Evolutionary conservation across 2,797 vertebrate genomes (phyloP).

Genomic region (Pipistrellus pipistrellus): DNA sequence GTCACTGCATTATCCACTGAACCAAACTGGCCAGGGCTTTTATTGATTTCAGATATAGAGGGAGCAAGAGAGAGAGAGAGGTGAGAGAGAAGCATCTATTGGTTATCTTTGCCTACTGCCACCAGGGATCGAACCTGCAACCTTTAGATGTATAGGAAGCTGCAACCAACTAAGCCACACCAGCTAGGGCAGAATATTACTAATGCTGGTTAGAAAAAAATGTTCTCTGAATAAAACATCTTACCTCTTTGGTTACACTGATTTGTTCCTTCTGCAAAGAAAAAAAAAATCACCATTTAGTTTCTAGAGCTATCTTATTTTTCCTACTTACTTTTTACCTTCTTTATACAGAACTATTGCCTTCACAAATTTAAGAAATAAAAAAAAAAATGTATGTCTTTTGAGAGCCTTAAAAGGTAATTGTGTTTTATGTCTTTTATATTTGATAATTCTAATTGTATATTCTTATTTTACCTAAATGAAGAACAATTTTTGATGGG

Average conservation of each 20-base stretch:
- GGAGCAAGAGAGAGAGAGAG: not conserved
- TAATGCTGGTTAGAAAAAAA: not conserved
- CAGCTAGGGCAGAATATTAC: not conserved
- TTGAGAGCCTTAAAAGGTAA: not conserved
- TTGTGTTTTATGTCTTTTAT: not conserved
- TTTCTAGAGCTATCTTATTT: not conserved
- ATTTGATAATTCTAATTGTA: not conserved
- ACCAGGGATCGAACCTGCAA: not conserved
- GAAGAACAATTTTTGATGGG: not conserved
- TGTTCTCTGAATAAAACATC: constrained; percentile 28
- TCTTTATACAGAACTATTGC: not conserved
- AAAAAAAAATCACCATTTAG: not conserved
- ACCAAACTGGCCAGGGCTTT: not conserved
- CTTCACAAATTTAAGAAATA: constrained; percentile 47
- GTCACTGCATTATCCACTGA: too few species aligned
- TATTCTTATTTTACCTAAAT: not conserved
- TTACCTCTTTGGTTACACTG: constrained; percentile 62
- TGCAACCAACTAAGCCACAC: not conserved
- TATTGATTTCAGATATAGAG: not conserved
- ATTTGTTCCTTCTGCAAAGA: constrained; percentile 44
- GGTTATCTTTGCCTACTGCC: not conserved
- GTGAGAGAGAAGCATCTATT: not conserved
- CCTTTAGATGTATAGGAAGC: not conserved
- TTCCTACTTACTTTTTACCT: not conserved
- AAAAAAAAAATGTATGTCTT: not conserved